Evolutionary conservation across 2,797 vertebrate genomes (phyloP), one percentile per base, ranked within the genome.

Genomic region (Galaxias olidus): DNA sequence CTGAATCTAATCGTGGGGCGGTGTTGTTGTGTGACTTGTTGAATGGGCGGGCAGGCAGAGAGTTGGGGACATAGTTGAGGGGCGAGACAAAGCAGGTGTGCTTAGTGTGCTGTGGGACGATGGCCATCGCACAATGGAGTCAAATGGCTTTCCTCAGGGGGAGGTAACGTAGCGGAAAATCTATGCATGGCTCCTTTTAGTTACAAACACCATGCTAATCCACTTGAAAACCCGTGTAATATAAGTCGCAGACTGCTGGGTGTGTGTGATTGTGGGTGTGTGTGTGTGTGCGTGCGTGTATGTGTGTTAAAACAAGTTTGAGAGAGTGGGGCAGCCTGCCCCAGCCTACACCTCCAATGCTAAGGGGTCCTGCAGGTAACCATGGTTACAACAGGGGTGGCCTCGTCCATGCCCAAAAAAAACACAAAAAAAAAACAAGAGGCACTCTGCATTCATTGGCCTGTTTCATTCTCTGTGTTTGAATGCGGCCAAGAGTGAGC

Each of bases 81-180:
- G 52, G 6, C 9, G 63, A 79, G 65, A 84, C 72, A 83, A 84
- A 79, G 73, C 72, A 80, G 78, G 76, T 79, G 68, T 65, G 69
- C 71, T 66, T 20, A 49, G 71, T 69, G 64, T 9, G 59, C 51
- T 64, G 60, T 48, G 42, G 56, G 70, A 73, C 50, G 19, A 62
- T 47, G 68, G 42, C 48, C 65, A 55, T 61, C 15, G 19, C 56
- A 76, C 66, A 73, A 81, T 79, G 63, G 53, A 61, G 46, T 55
- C 15, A 57, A 68, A 42, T 68, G 75, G 52, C 75, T 76, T 81
- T 77, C 76, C 80, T 84, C 75, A 66, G 82, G 81, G 81, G 68
- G 72, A 59, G 40, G 69, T 74, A 86, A 84, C 58, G 63, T 56
- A 59, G 82, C 72, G 52, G 72, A 76, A 88, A 88, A 90, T 85